Evolutionary conservation across 2,797 vertebrate genomes (phyloP).

Genomic region (Lutjanus argentimaculatus): DNA sequence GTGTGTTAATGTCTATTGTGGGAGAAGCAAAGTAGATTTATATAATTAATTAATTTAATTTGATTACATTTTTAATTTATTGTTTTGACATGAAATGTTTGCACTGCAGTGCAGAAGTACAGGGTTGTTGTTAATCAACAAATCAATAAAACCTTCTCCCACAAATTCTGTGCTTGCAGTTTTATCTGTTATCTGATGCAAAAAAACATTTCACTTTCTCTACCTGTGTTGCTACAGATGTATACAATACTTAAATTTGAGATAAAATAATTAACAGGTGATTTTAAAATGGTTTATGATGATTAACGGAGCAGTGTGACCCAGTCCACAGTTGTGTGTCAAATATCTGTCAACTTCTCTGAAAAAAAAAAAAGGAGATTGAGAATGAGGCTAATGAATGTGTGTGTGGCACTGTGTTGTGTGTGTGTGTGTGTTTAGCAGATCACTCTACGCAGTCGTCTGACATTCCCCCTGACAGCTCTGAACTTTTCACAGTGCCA

Average conservation of each 20-base stretch:
- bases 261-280: slow-evolving; percentile 3
- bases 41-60: neutral
- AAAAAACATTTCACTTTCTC: neutral
- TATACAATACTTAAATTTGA: neutral
- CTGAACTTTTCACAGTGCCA: slow-evolving; percentile 95
- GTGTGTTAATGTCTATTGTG: neutral
- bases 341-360: slow-evolving; percentile 42
- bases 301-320: slow-evolving; percentile 36
- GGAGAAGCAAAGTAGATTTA: neutral
- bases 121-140: neutral
- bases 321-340: slow-evolving; percentile 49
- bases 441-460: slow-evolving; percentile 82
- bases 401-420: slow-evolving; percentile 47
- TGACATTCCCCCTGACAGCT: slow-evolving; percentile 96
- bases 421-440: slow-evolving; percentile 72
- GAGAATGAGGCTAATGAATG: slow-evolving; percentile 44
- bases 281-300: slow-evolving; percentile 34
- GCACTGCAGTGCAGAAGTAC: neutral
- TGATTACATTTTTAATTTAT: no score
- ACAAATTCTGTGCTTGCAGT: neutral
- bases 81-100: neutral
- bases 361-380: slow-evolving; percentile 10
- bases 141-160: slow-evolving; percentile 6
- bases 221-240: neutral
- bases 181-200: neutral